phyloP scores from a whole-genome alignment of 2,888 invertebrate genomes.

The Microdon myrmicae region DNA sequence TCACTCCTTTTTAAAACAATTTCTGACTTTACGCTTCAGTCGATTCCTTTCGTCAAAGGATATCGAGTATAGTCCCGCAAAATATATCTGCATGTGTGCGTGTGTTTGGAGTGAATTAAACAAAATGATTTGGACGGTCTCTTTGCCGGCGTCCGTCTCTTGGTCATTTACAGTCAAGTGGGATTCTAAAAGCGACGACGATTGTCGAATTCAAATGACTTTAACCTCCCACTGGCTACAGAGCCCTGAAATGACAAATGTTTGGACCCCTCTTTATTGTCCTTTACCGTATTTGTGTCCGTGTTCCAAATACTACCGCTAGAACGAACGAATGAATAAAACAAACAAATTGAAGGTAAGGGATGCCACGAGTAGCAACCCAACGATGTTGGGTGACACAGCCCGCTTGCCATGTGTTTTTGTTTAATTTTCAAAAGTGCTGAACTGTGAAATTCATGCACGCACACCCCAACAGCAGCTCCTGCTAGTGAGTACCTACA shows the following conservation, averaged over 20 bases:
- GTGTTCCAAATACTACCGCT: neutral
- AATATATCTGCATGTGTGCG: constrained; percentile 7
- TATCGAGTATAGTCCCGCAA: too few species aligned
- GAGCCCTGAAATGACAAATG: constrained; percentile 47
- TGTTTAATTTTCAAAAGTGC: constrained; percentile 53
- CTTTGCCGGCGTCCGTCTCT: constrained; percentile 1
- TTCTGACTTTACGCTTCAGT: constrained; percentile 27
- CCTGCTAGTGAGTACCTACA: neutral
- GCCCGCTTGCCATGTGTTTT: constrained; percentile 47
- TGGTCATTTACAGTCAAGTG: constrained; percentile 40
- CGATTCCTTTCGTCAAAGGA: too few species aligned
- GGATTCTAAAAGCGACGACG: constrained; percentile 36
- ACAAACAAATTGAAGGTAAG: constrained; percentile 33
- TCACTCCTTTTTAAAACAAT: constrained; percentile 44
- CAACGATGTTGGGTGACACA: constrained; percentile 19
- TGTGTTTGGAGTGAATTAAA: constrained; percentile 46
- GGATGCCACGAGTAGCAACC: constrained; percentile 1
- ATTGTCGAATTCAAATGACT: constrained; percentile 52
- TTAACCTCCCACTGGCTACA: constrained; percentile 29
- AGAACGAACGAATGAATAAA: constrained; percentile 31
- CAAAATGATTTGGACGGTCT: constrained; percentile 36
- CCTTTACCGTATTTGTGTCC: constrained; percentile 8
- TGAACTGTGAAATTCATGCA: constrained; percentile 53
- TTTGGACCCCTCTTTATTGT: constrained; percentile 32
- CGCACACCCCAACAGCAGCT: constrained; percentile 26